These are phyloP conservation scores for Aquatica leii DNA, from an alignment of 2,888 invertebrate species.

Conservation along the genomic window DNA sequence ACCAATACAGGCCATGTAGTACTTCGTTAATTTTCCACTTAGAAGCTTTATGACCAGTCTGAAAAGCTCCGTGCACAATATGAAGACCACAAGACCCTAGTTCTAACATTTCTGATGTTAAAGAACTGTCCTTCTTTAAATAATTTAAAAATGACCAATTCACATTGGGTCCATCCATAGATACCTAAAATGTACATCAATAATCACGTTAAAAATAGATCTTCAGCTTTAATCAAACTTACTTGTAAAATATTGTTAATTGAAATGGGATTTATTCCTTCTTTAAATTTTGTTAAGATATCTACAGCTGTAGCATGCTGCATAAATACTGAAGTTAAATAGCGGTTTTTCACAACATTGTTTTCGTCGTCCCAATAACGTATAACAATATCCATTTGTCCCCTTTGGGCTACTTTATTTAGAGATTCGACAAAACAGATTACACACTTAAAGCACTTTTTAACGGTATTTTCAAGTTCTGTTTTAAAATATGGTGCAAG, in stretches of 20 bases:
- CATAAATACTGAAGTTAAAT: neutral
- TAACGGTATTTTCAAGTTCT: neutral
- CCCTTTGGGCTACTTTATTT: neutral
- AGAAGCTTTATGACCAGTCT: neutral
- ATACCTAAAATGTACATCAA: no score
- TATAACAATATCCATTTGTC: conserved; percentile 1
- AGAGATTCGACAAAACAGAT: conserved; percentile 2
- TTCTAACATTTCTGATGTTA: neutral
- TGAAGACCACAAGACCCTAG: conserved; percentile 9
- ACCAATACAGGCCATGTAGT: neutral
- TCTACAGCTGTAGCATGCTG: neutral
- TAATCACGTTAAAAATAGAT: no score
- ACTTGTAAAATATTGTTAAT: no score
- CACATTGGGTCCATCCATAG: conserved; percentile 13
- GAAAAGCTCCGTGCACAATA: neutral
- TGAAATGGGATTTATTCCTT: neutral
- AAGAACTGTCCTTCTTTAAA: neutral
- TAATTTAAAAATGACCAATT: conserved; percentile 2
- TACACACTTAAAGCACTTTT: neutral
- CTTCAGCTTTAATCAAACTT: no score
- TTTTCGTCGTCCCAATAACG: neutral
- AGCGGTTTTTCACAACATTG: neutral
- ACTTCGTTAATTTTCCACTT: neutral
- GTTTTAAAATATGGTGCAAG: conserved; percentile 1
- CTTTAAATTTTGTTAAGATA: neutral